phyloP scores from a whole-genome alignment of 2,797 vertebrate genomes.

The Enteromius treurensis region DNA sequence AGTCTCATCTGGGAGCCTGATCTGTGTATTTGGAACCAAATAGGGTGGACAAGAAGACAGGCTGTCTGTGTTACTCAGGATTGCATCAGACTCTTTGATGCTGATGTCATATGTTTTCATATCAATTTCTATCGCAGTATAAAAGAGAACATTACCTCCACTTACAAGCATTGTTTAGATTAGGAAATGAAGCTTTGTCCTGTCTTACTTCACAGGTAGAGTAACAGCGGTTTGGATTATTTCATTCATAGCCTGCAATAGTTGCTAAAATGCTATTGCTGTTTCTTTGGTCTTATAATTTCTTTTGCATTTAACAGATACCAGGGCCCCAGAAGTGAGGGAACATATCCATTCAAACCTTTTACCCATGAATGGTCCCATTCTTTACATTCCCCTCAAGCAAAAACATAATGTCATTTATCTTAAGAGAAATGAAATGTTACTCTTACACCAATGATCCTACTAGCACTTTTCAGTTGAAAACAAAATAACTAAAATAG shows the following conservation, averaged over 20 bases:
- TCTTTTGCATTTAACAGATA: not conserved
- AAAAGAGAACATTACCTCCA: conserved; percentile 7
- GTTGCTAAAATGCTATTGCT: not conserved
- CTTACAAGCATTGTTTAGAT: conserved; percentile 22
- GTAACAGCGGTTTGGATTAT: conserved; percentile 16
- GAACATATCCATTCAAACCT: not conserved
- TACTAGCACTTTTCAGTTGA: not conserved
- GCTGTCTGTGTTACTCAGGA: conserved; percentile 43
- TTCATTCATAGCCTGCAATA: conserved; percentile 8
- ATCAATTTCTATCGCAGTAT: conserved; percentile 26
- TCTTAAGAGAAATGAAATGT: not conserved
- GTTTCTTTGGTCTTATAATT: not conserved
- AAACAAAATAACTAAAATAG: not conserved
- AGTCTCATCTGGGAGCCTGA: conserved; percentile 33
- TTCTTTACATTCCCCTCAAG: not conserved
- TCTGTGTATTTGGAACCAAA: conserved; percentile 40
- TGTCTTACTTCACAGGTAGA: not conserved
- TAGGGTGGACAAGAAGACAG: conserved; percentile 27
- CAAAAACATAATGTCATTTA: not conserved
- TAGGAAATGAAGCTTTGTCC: not conserved
- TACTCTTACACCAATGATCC: not conserved
- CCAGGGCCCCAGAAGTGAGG: not conserved
- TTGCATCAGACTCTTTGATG: conserved; percentile 57
- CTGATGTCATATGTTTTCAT: conserved; percentile 45
- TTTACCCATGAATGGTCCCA: not conserved